A percentile compares a stretch with the other conserved stretches of the same genome.
Conservation (phyloP, 2,797 vertebrate species). For the Rallus crepitans region DNA sequence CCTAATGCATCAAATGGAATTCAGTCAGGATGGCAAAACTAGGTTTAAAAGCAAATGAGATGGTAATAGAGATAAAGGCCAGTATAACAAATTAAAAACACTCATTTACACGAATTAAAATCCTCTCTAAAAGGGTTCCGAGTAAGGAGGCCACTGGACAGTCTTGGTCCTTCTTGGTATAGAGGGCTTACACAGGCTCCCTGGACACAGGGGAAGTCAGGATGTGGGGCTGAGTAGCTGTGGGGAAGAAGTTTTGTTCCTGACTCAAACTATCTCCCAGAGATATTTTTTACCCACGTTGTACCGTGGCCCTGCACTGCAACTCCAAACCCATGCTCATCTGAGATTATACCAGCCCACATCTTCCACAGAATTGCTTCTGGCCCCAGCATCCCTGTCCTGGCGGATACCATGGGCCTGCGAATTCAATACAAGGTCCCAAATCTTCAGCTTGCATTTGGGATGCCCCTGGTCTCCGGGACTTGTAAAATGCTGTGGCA, state of each 20-base stretch:
- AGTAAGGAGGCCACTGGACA: constrained; percentile 49
- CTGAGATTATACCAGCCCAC: background rate
- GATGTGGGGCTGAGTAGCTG: background rate
- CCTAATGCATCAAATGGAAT: constrained; percentile 85
- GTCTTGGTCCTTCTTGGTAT: constrained; percentile 51
- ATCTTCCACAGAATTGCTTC: background rate
- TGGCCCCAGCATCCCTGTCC: background rate
- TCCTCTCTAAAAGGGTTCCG: constrained; percentile 69
- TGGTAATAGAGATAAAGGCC: constrained; percentile 84
- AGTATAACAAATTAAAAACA: constrained; percentile 85
- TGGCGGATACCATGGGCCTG: fast-evolving
- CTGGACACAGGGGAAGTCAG: background rate
- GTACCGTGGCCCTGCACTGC: background rate
- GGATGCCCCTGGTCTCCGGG: background rate
- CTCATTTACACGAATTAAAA: constrained; percentile 85
- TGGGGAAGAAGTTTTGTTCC: background rate
- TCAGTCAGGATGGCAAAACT: constrained; percentile 78
- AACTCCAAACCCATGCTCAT: fast-evolving
- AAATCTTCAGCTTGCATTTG: background rate
- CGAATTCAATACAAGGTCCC: no score
- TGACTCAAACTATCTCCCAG: background rate
- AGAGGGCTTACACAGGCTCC: background rate
- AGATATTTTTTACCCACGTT: background rate
- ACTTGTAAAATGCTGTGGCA: background rate
- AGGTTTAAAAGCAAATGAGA: constrained; percentile 85